Conservation (phyloP, 2,888 invertebrate genomes). For the Sphaerophoria rueppellii region DNA sequence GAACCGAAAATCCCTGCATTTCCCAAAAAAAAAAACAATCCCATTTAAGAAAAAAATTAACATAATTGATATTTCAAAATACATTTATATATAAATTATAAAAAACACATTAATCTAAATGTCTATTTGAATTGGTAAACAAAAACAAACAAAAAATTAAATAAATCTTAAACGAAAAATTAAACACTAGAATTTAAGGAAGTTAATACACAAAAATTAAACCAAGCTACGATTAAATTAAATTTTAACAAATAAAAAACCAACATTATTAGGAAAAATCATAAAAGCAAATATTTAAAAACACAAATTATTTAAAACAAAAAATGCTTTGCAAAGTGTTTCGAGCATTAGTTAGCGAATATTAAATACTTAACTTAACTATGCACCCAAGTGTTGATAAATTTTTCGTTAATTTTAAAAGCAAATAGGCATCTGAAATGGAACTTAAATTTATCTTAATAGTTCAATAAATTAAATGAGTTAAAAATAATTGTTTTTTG, state of each 20-base stretch:
- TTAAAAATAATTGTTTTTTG: constrained; percentile 22
- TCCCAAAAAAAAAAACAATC: constrained; percentile 19
- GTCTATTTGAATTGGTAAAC: constrained; percentile 74
- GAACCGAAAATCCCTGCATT: constrained; percentile 39
- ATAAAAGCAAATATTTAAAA: constrained; percentile 59
- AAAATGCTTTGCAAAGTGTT: constrained; percentile 46
- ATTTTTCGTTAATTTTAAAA: constrained; percentile 29
- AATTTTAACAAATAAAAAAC: constrained; percentile 38
- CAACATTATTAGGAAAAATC: constrained; percentile 57
- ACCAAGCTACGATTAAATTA: constrained; percentile 56
- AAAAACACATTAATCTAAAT: constrained; percentile 67
- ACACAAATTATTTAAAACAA: constrained; percentile 16
- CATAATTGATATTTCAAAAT: constrained; percentile 30
- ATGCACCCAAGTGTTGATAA: constrained; percentile 45
- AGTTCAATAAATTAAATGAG: constrained; percentile 43
- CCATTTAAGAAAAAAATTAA: constrained; percentile 40
- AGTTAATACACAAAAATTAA: constrained; percentile 44
- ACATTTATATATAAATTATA: constrained; percentile 57
- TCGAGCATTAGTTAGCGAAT: constrained; percentile 50
- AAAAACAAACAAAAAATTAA: constrained; percentile 56
- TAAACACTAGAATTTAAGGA: constrained; percentile 56
- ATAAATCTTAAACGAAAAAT: constrained; percentile 41
- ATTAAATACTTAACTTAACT: constrained; percentile 35
- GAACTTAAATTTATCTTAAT: constrained; percentile 32
- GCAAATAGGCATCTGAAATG: constrained; percentile 1